phyloP scores from a whole-genome alignment of 2,113 vertebrate species.

The Percina caprodes region DNA sequence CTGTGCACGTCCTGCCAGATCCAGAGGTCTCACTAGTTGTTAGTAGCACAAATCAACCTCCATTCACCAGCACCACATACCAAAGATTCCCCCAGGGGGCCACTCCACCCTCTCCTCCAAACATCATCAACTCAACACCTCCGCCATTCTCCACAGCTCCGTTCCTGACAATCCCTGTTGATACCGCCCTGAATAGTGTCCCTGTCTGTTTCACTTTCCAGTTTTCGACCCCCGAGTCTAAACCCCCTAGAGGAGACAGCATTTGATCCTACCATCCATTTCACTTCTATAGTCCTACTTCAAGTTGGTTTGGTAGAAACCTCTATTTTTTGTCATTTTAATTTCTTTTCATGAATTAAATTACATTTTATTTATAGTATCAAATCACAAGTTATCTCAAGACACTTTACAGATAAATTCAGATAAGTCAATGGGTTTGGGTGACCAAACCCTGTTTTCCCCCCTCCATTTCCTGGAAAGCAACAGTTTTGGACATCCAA shows the following conservation, averaged over 20 bases:
- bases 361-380: too few species aligned
- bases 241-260: constrained; percentile 60
- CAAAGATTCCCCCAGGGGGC: constrained; percentile 14
- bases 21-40: neutral
- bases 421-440: too few species aligned
- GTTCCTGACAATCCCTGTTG: neutral
- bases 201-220: constrained; percentile 56
- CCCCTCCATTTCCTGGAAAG: too few species aligned
- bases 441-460: too few species aligned
- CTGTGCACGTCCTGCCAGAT: neutral
- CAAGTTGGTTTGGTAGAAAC: neutral
- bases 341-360: too few species aligned
- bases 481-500: too few species aligned
- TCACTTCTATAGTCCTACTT: neutral
- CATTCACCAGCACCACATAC: constrained; percentile 19
- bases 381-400: too few species aligned
- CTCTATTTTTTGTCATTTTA: too few species aligned
- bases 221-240: constrained; percentile 10
- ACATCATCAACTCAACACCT: constrained; percentile 17
- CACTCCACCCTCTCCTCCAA: constrained; percentile 31
- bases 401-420: too few species aligned
- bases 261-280: neutral
- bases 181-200: neutral
- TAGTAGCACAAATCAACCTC: constrained; percentile 3
- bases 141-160: neutral